phyloP scores from a whole-genome alignment of 2,888 invertebrate species.

The Oxycera nigricornis region DNA sequence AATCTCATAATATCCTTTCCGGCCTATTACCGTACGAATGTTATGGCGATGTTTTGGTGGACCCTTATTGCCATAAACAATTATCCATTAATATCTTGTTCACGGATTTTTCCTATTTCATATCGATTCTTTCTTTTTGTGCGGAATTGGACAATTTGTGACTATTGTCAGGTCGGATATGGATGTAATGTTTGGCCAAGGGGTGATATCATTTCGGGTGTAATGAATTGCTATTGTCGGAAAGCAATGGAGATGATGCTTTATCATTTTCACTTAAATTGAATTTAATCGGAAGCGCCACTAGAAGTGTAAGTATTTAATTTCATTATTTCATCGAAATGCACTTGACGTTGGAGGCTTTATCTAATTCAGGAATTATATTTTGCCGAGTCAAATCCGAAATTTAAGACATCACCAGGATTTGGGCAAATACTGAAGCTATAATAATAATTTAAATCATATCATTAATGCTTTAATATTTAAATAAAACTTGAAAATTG shows the following conservation, averaged over 20 bases:
- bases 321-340: no score
- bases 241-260: not conserved
- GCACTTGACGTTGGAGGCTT: no score
- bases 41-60: slow-evolving; percentile 18
- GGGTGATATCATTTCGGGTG: not conserved
- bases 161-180: slow-evolving; percentile 31
- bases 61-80: slow-evolving; percentile 44
- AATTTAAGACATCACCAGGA: no score
- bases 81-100: slow-evolving; percentile 45
- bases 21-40: slow-evolving; percentile 36
- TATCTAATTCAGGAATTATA: no score
- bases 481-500: no score
- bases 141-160: slow-evolving; percentile 40
- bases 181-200: not conserved
- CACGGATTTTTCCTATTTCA: slow-evolving; percentile 25
- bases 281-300: no score
- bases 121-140: slow-evolving; percentile 15
- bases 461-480: no score
- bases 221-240: slow-evolving; percentile 6
- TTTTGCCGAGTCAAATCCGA: no score
- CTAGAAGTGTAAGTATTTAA: no score
- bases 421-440: no score
- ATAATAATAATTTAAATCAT: no score
- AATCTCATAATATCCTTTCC: slow-evolving; percentile 39
- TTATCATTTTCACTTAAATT: no score